A percentile compares a stretch with the other conserved stretches of the same genome.
These are phyloP conservation scores for Emydoidea blandingii DNA, from an alignment of 2,797 vertebrate genomes.

Conservation along the genomic window DNA sequence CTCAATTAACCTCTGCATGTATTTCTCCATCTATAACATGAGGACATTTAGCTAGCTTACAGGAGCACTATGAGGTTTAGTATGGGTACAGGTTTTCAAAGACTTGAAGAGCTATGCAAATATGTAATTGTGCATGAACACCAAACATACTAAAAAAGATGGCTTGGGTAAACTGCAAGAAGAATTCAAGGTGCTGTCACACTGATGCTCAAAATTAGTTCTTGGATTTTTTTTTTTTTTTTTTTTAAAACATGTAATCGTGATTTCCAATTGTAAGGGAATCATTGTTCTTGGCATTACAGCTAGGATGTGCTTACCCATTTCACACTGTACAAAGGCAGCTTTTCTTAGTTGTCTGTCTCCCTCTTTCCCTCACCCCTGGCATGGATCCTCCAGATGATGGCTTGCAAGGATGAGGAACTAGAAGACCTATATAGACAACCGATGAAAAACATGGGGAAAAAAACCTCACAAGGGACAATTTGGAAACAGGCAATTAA, in stretches of 20 bases:
- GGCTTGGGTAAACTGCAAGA: background rate
- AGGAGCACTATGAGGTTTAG: background rate
- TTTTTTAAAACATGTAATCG: background rate
- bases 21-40: background rate
- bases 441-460: background rate
- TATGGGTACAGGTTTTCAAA: background rate
- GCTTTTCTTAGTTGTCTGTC: fast-evolving
- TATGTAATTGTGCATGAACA: background rate
- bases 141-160: background rate
- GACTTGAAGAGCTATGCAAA: background rate
- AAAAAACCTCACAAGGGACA: background rate
- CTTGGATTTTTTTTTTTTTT: background rate
- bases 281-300: background rate
- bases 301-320: background rate
- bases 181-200: background rate
- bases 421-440: background rate
- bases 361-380: background rate
- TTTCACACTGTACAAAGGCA: background rate
- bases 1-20: background rate
- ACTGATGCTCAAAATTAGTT: background rate
- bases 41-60: background rate
- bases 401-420: background rate
- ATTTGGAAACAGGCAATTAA: background rate
- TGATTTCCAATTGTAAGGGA: background rate
- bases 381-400: background rate